A percentile compares a stretch with the other conserved stretches of the same genome.
Conservation (phyloP, 2,888 invertebrate genomes). For the Drosophila vallismaia region DNA sequence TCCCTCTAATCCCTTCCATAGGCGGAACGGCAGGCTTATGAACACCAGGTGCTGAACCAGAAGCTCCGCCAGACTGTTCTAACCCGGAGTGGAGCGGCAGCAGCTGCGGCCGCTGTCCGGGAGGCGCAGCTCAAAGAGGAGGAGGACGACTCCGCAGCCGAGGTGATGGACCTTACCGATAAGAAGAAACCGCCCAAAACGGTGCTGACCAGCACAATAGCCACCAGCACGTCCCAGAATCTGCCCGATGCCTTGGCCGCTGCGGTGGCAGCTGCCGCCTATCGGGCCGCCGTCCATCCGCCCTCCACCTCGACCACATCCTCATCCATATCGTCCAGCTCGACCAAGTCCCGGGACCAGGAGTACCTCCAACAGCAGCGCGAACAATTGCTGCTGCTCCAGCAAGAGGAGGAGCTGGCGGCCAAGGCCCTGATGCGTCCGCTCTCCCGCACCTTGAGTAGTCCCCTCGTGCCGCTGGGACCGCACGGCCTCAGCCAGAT, state of each 20-base stretch:
- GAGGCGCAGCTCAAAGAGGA: slow-evolving; percentile 84
- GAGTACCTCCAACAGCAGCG: slow-evolving; percentile 88
- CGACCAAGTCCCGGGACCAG: slow-evolving; percentile 82
- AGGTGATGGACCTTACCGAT: slow-evolving; percentile 91
- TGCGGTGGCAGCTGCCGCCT: slow-evolving; percentile 59
- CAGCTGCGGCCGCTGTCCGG: slow-evolving; percentile 77
- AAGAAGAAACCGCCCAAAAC: slow-evolving; percentile 85
- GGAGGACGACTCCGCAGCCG: slow-evolving; percentile 85
- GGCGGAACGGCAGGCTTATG: slow-evolving; percentile 86
- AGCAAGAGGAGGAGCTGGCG: slow-evolving; percentile 85
- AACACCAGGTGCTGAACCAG: slow-evolving; percentile 89
- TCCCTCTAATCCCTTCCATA: slow-evolving; percentile 36
- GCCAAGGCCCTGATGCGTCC: slow-evolving; percentile 85
- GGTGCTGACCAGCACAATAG: slow-evolving; percentile 85
- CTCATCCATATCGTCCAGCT: slow-evolving; percentile 5
- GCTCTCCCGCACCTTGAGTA: slow-evolving; percentile 92
- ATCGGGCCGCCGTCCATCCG: slow-evolving; percentile 38
- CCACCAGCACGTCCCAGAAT: slow-evolving; percentile 83
- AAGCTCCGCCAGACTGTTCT: slow-evolving; percentile 95
- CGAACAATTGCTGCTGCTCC: slow-evolving; percentile 87
- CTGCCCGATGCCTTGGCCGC: slow-evolving; percentile 84
- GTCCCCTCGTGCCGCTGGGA: slow-evolving; percentile 91
- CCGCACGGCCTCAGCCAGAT: slow-evolving; percentile 83
- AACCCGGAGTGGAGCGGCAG: slow-evolving; percentile 88
- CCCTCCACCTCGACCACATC: slow-evolving; percentile 16